phyloP scores from a whole-genome alignment of 1,140 invertebrate genomes.

The Drosophila albomicans region DNA sequence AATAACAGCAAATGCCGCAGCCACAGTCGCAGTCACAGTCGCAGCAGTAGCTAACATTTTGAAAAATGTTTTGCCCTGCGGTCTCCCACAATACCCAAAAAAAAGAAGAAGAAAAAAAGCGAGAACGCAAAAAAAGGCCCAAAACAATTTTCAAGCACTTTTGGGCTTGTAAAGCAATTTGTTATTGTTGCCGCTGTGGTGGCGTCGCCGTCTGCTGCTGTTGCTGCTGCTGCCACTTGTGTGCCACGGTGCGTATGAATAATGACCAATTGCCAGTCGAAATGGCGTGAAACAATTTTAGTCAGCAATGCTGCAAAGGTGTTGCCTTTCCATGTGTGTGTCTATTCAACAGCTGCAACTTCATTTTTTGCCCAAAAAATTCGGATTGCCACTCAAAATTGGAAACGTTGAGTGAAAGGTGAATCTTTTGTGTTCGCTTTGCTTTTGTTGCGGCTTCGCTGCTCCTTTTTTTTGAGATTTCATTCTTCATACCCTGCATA shows the following conservation, averaged over 20 bases:
- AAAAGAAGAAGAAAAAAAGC: background rate
- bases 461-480: background rate
- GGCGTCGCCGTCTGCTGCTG: background rate
- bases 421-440: constrained; percentile 9
- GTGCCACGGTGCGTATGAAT: constrained; percentile 73
- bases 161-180: constrained; percentile 61
- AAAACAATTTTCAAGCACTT: constrained; percentile 63
- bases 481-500: background rate
- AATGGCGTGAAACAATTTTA: constrained; percentile 56
- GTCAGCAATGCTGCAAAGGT: background rate
- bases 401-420: background rate
- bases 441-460: background rate
- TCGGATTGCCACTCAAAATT: background rate
- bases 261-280: constrained; percentile 72
- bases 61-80: constrained; percentile 45
- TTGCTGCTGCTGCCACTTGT: constrained; percentile 23
- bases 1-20: background rate
- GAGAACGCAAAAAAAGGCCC: background rate
- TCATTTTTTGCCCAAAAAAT: constrained; percentile 22
- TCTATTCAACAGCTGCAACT: constrained; percentile 42
- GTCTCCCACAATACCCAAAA: background rate
- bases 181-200: constrained; percentile 56
- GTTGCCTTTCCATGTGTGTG: background rate
- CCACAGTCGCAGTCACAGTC: background rate
- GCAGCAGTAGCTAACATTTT: constrained; percentile 33